phyloP scores from a whole-genome alignment of 64 coral and sea anemone genomes.

The Porites australiensis region DNA sequence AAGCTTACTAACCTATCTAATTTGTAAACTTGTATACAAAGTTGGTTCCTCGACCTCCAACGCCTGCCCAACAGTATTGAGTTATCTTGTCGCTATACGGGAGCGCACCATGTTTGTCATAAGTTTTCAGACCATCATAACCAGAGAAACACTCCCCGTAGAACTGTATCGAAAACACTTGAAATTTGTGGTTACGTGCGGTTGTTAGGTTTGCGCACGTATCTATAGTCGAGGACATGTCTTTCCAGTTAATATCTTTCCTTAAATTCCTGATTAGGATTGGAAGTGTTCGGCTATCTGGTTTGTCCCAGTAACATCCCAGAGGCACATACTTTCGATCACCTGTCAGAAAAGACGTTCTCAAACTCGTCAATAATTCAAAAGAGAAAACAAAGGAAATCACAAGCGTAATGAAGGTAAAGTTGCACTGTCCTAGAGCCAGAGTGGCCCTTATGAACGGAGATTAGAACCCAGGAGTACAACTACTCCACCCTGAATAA shows the following conservation, averaged over 20 bases:
- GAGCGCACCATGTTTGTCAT: not conserved
- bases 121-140: not conserved
- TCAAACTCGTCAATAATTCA: not conserved
- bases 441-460: no score
- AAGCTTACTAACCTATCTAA: not conserved
- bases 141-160: conserved; percentile 36
- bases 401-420: no score
- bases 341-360: not conserved
- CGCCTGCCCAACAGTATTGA: not conserved
- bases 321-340: conserved; percentile 28
- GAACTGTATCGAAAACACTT: conserved; percentile 14
- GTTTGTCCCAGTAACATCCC: conserved; percentile 43
- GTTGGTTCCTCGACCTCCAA: not conserved
- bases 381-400: no score
- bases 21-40: conserved; percentile 38
- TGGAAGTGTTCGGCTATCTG: conserved; percentile 9
- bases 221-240: conserved; percentile 9
- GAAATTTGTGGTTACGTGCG: not conserved
- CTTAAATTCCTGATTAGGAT: conserved; percentile 43
- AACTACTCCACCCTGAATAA: no score
- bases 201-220: conserved; percentile 12
- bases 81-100: not conserved
- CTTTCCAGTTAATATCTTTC: conserved; percentile 34
- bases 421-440: no score
- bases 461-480: no score